phyloP scores from a whole-genome alignment of 2,113 vertebrate genomes.

The Anhinga anhinga region DNA sequence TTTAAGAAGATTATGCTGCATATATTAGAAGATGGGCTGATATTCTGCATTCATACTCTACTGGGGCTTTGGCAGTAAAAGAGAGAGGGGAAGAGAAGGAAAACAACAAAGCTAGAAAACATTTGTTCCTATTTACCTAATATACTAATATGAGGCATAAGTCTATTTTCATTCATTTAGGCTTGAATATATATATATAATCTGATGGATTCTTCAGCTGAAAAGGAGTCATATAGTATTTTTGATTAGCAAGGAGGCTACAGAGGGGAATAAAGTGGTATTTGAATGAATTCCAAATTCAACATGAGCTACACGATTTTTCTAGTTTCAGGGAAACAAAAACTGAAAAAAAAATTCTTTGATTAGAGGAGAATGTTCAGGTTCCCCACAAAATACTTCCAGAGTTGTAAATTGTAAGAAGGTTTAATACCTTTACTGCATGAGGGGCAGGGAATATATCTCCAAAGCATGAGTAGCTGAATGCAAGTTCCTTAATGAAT shows the following conservation, averaged over 20 bases:
- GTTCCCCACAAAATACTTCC: not conserved
- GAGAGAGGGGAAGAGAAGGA: constrained; percentile 54
- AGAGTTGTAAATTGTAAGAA: not conserved
- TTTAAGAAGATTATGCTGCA: constrained; percentile 87
- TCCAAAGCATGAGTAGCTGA: not conserved
- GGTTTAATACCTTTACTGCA: not conserved
- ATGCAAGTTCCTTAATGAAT: not conserved
- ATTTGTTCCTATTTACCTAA: constrained; percentile 69
- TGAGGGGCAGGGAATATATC: not conserved
- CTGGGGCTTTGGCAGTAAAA: constrained; percentile 72
- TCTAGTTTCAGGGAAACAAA: not conserved
- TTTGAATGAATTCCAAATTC: constrained; percentile 11
- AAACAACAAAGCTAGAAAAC: constrained; percentile 41
- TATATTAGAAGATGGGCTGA: constrained; percentile 82
- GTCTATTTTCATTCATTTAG: constrained; percentile 54
- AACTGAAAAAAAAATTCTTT: not conserved
- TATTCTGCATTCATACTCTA: constrained; percentile 77
- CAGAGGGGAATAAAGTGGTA: not conserved
- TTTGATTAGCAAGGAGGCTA: not conserved
- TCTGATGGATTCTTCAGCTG: not conserved
- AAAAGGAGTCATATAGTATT: not conserved
- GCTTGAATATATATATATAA: not conserved
- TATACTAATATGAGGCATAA: constrained; percentile 54
- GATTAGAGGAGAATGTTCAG: not conserved
- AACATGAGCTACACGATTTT: not conserved